Base-by-base conservation (phyloP, 1,140 invertebrate species). In the Pseudomyrmex cubaensis region DNA sequence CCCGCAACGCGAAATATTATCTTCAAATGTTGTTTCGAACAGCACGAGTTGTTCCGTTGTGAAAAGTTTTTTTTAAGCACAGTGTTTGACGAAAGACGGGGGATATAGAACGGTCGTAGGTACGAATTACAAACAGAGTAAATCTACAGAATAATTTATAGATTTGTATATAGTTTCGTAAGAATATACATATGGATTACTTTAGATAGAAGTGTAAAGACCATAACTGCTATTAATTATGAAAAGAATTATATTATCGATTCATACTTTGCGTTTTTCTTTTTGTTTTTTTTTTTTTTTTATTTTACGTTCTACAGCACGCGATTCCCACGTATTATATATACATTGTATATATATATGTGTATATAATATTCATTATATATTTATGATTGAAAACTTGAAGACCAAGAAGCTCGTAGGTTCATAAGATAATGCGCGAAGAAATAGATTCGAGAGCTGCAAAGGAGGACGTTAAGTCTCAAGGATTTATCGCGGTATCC, bases 401-500 rank as follows among this genome's bases (percentile, higher is more conserved):
- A 69, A 9, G 15, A 54, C 5, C 20, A 57, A 80, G 35, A 35
- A 7, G 5, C 5, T 35, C 4, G 35, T 35, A 35, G 15, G 54
- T 80, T 61, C 44, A 59, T 59, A 67, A 80, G 76, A 80, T 59
- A 80, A 72, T 48, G 59, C 13, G 59, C 48, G 20, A 48, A 70
- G 54, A 48, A 48, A 57, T 69, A 57, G 54, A 70, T 69, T 70
- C 15, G 35, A 57, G 20, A 54, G 52, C 52, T n/a, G n/a, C 50
- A 25, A 13, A 57, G 44, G 44, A 50, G 66, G 35, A 57, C 35
- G 64, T 48, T 67, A 67, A 75, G 56, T 67, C 67, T 59, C 54
- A 59, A 80, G 54, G 57, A 63, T 82, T 82, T 50, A 82, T 54
- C 57, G 69, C 25, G 59, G 62, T 62, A 57, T 75, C 63, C 78